Evolutionary conservation across 2,113 vertebrate genomes (phyloP).

Genomic region (Lagenorhynchus albirostris): DNA sequence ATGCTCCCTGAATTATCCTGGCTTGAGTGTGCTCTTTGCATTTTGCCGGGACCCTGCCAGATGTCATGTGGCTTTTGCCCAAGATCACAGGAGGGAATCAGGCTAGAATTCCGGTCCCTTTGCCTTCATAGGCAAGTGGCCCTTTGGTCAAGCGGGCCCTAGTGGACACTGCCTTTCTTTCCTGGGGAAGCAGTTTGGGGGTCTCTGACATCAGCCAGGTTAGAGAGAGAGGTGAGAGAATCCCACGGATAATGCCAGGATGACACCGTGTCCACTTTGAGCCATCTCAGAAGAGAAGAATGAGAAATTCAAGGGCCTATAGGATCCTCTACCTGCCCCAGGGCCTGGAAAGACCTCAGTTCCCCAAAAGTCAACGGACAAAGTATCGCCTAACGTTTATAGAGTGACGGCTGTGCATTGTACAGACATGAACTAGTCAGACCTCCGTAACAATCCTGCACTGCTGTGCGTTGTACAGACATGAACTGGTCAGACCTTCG

Average conservation of each 20-base stretch:
- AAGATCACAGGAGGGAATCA: not conserved
- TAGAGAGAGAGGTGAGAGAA: not conserved
- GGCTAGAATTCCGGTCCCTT: too few species aligned
- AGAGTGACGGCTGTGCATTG: rapidly evolving
- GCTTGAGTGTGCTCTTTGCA: not conserved
- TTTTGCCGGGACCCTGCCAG: not conserved
- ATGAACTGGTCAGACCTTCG: rapidly evolving
- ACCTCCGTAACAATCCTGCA: rapidly evolving
- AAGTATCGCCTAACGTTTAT: not conserved
- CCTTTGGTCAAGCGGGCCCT: too few species aligned
- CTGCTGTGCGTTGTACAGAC: rapidly evolving
- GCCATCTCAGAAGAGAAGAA: not conserved
- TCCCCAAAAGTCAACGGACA: not conserved
- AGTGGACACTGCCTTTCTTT: not conserved
- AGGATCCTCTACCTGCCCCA: not conserved
- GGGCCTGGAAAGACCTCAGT: not conserved
- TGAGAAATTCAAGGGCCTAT: not conserved
- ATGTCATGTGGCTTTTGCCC: not conserved
- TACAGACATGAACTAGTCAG: rapidly evolving
- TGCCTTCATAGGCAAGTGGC: not conserved
- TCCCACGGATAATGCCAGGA: rapidly evolving
- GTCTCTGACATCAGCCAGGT: not conserved
- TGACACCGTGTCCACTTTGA: not conserved
- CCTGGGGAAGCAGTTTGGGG: not conserved
- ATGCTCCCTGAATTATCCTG: not conserved